Evolutionary conservation across 2,888 invertebrate genomes (phyloP), one percentile per base, ranked within the genome.

Genomic region (Rhingia campestris): DNA sequence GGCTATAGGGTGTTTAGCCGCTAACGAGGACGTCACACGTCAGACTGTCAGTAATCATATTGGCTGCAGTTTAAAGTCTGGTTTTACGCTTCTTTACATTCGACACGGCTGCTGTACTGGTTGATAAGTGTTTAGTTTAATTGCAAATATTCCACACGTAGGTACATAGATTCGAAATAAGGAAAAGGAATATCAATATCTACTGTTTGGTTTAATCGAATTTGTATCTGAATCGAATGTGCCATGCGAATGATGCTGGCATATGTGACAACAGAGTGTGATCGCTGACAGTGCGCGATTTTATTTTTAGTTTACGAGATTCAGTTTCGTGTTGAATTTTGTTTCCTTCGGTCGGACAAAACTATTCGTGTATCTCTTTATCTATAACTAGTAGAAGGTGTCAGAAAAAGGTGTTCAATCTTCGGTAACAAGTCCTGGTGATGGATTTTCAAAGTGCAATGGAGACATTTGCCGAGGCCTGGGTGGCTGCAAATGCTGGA

Each of bases 381-480:
- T 22, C 10, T 39, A 5, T 10, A 59, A 45, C 58, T 53, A 61
- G 63, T 70, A 69, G 35, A 72, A 41, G 77, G 41, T 64, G 69
- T 75, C 70, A 22, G 22, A 49, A 49, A 81, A 76, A 84, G 86
- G 70, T 87, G 86, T 79, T 79, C 80, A 74, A 45, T 81, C 37
- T 56, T n/a, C 58, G 7, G 85, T 79, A 91, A 54, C 39, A 79
- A 70, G 64, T 59, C 64, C 54, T 58, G 87, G 88, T 81, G 82
- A 98, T 98, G 98, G 98, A 98, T 96, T 97, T 98, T 94, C 97
- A 97, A 94, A 97, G 97, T 94, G 98, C 98, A 89, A 97, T 98
- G 98, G 98, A 98, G 94, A 98, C 98, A 88, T 98, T 98, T 92
- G 98, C 98, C 87, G 98, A 98, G 93, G 98, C 98, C 88, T 98